Base-by-base conservation (phyloP, 2,888 invertebrate species). In the Poecilus cupreus region DNA sequence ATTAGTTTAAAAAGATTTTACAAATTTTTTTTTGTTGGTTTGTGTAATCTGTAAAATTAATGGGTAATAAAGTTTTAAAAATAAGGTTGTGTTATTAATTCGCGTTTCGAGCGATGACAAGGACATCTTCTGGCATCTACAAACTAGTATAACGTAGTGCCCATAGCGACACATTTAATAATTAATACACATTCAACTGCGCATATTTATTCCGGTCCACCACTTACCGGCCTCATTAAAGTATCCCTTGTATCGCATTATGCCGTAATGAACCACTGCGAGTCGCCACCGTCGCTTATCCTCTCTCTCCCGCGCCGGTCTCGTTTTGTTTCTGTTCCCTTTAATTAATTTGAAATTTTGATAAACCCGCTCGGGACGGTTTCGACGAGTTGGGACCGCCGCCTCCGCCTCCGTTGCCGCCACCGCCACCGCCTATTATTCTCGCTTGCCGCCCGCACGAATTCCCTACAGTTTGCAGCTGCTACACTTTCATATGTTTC, bases 321-420 rank as follows among this genome's bases (percentile, higher is more conserved):
- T 68, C 79, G 70, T 60, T 79, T 72, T 80, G 72, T 80, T 80
- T 80, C 80, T 72, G 72, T 80, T 80, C 72, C 72, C 80, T 80
- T 80, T 80, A 80, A 80, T 80, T 80, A 80, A 80, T 80, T 80
- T 72, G 80, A 72, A 80, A 80, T 80, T 80, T 80, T 80, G 80
- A 80, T 80, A 80, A 80, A 72, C 80, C 72, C 80, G 39, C 68
- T 39, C 72, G 72, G 64, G 72, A 72, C 70, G 72, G 54, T 80
- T 80, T 72, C 54, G 26, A 75, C 75, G 51, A 54, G 32, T 75
- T 51, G 32, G 51, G 75, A 68, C 18, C 18, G 60, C 24, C 60
- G 24, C 60, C 22, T 10, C 11, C 26, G 39, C 51, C 70, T 16
- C 70, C 39, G 5, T 13, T 6, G 1, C 72, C 37, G 13, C 18